Conservation (phyloP, 2,797 vertebrate genomes). For the Carcharodon carcharias region DNA sequence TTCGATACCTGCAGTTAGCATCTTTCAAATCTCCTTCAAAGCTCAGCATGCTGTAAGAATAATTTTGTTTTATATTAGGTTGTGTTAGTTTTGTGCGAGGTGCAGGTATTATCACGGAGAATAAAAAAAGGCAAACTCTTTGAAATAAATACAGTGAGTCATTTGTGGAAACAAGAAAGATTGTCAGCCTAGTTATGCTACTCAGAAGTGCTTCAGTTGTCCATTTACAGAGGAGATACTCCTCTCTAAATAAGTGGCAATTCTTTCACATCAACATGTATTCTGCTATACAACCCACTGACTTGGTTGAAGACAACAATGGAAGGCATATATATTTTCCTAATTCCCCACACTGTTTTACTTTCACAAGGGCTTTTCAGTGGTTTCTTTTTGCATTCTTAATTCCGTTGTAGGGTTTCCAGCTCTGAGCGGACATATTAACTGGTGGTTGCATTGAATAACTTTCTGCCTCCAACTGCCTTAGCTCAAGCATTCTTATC, state of each 20-base stretch:
- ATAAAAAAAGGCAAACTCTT: background rate
- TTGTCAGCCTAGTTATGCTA: background rate
- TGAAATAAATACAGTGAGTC: background rate
- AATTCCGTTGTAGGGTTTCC: background rate
- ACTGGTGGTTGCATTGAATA: background rate
- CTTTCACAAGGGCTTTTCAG: background rate
- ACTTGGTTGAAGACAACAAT: background rate
- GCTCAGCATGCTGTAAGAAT: slow-evolving; percentile 1
- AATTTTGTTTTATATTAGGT: slow-evolving; percentile 30
- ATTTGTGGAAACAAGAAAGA: background rate
- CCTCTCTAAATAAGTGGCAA: background rate
- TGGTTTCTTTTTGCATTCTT: background rate
- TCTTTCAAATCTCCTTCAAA: slow-evolving; percentile 23
- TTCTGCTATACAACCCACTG: background rate
- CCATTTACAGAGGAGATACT: background rate
- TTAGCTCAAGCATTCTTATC: background rate
- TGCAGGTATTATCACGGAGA: background rate
- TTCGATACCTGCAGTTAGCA: slow-evolving; percentile 17
- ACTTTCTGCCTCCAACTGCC: background rate
- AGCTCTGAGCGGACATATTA: background rate
- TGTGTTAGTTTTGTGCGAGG: background rate
- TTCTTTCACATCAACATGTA: background rate
- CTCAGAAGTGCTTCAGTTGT: background rate
- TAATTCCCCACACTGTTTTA: background rate
- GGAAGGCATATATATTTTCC: background rate